These are phyloP conservation scores for Apogon talboti DNA, from an alignment of 2,797 vertebrate genomes.

Conservation along the genomic window DNA sequence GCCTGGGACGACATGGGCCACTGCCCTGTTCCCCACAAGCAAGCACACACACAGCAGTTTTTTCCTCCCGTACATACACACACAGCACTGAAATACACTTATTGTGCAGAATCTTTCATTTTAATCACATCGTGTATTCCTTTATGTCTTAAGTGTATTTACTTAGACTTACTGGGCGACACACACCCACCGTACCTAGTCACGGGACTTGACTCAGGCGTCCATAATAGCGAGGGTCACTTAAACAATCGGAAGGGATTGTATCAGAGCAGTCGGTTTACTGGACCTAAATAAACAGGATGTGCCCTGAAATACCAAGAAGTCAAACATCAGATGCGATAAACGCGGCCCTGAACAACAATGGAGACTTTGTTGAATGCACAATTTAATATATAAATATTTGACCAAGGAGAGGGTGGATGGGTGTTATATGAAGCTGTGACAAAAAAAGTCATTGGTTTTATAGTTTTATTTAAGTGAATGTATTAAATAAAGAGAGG, in stretches of 20 bases:
- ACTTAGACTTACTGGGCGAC: conserved; percentile 36
- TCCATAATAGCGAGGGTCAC: conserved; percentile 38
- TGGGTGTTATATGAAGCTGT: neutral
- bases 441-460: neutral
- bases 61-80: neutral
- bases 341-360: conserved; percentile 85
- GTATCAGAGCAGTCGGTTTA: conserved; percentile 40
- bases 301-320: conserved; percentile 85
- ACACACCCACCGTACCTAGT: conserved; percentile 20
- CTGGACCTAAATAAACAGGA: conserved; percentile 90
- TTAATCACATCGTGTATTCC: neutral
- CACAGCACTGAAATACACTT: conserved; percentile 6
- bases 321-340: conserved; percentile 84
- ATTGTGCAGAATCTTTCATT: neutral
- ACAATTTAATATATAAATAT: conserved; percentile 85
- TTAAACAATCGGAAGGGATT: conserved; percentile 57
- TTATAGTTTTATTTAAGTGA: neutral
- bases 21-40: conserved; percentile 66
- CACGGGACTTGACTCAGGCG: conserved; percentile 26
- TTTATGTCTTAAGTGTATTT: conserved; percentile 30
- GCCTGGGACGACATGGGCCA: conserved; percentile 70
- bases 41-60: conserved; percentile 14
- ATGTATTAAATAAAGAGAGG: conserved; percentile 3
- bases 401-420: conserved; percentile 79
- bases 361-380: conserved; percentile 84